Evolutionary conservation across 2,113 vertebrate species (phyloP), one percentile per base, ranked within the genome.

Genomic region (Fukomys damarensis): DNA sequence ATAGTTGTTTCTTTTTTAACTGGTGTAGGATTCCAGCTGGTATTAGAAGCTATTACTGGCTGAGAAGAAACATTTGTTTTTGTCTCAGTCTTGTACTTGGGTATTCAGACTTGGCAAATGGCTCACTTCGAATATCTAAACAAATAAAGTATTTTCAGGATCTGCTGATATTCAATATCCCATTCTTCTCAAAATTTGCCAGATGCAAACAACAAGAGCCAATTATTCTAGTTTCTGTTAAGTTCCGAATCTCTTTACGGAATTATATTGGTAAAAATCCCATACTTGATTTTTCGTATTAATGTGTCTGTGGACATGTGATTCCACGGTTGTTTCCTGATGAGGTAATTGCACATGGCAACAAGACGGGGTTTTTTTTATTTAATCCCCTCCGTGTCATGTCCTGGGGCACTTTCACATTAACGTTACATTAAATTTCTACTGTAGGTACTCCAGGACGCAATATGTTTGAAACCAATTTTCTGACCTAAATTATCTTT

Each of bases 1-100:
- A 41, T 70, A 70, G 95, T 97, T 97, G 49, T 97, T 96, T 92
- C 70, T 93, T 94, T 93, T 70, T 97, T 41, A 74, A 92, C 72
- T 91, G 65, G 63, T 90, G 30, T 95, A 65, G 72, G 38, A 68
- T 94, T 98, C 93, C 96, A 97, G 93, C 97, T 98, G 95, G 86
- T n/a, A 96, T 88, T 92, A 97, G 77, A 92, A 74, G 32, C 49
- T 96, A 65, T 95, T 95, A 93, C n/a, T 96, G 95, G 87, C 92
- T 95, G 93, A 98, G 92, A 97, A 95, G 89, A 97, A 96, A 94
- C 92, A 93, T 30, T 89, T 81, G 91, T 91, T 72, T 97, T 79
- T 85, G 56, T 97, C 91, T 95, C 85, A 74, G 84, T 83, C 81
- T 93, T 94, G 68, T 86, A 92, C 52, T 92, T 96, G 82, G 68